These are phyloP conservation scores for Chrysogorgia sp. DNA, from an alignment of 92 coral and sea anemone genomes.

Conservation along the genomic window DNA sequence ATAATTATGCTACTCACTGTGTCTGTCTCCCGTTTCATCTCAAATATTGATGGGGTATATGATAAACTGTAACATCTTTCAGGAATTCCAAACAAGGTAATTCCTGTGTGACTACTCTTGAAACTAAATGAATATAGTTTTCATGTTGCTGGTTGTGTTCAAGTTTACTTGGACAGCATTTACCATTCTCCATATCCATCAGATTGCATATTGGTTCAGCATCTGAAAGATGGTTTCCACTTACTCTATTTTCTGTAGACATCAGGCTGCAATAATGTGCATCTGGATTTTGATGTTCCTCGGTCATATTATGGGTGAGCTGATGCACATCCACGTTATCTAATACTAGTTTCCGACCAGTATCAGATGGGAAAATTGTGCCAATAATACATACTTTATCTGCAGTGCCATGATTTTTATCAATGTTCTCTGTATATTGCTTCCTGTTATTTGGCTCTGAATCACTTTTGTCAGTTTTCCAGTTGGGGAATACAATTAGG, in stretches of 20 bases:
- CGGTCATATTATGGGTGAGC: constrained; percentile 59
- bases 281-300: constrained; percentile 66
- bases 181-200: constrained; percentile 16
- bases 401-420: not conserved
- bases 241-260: constrained; percentile 69
- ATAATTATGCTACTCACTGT: not conserved
- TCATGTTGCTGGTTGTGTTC: constrained; percentile 4
- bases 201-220: constrained; percentile 52
- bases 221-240: constrained; percentile 54
- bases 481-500: not conserved
- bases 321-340: constrained; percentile 33
- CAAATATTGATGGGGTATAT: constrained; percentile 38
- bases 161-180: constrained; percentile 8
- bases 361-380: not conserved
- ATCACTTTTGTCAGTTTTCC: not conserved
- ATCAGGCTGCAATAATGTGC: constrained; percentile 63
- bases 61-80: constrained; percentile 2
- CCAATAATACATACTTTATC: not conserved
- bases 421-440: not conserved
- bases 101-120: not conserved
- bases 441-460: not conserved
- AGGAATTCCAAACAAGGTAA: not conserved
- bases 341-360: constrained; percentile 20
- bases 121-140: constrained; percentile 4
- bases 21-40: constrained; percentile 11